A percentile compares a stretch with the other conserved stretches of the same genome.
phyloP scores from a whole-genome alignment of 2,888 invertebrate genomes.

The Agrotis puta region DNA sequence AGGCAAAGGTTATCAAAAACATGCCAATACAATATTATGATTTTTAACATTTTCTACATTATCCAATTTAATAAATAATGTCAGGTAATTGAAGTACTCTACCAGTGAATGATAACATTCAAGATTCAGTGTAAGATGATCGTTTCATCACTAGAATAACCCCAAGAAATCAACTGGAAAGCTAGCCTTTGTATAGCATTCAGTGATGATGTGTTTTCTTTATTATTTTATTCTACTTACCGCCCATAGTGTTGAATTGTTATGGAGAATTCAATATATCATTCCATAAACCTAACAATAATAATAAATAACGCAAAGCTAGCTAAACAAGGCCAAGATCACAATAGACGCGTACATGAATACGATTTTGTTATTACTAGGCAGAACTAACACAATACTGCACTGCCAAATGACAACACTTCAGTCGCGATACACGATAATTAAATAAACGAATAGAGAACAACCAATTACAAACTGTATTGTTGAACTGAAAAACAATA shows the following conservation, averaged over 20 bases:
- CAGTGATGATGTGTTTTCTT: slow-evolving; percentile 60
- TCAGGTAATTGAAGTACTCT: slow-evolving; percentile 17
- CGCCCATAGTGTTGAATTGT: slow-evolving; percentile 79
- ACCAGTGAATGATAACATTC: slow-evolving; percentile 31
- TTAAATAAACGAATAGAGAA: slow-evolving; percentile 83
- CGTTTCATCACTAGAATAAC: slow-evolving; percentile 30
- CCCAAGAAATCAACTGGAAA: slow-evolving; percentile 52
- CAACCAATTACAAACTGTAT: slow-evolving; percentile 79
- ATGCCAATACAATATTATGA: slow-evolving; percentile 12
- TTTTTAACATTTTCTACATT: slow-evolving; percentile 17
- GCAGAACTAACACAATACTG: slow-evolving; percentile 65
- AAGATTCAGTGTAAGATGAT: slow-evolving; percentile 39
- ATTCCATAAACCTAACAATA: slow-evolving; percentile 72
- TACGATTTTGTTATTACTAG: slow-evolving; percentile 62
- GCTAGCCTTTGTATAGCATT: slow-evolving; percentile 61
- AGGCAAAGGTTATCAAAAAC: slow-evolving; percentile 19
- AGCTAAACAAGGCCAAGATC: slow-evolving; percentile 82
- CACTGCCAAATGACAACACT: slow-evolving; percentile 75
- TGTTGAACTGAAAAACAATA: slow-evolving; percentile 82
- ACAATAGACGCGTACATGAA: slow-evolving; percentile 68
- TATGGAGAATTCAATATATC: slow-evolving; percentile 77
- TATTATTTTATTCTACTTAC: slow-evolving; percentile 77
- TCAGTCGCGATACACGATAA: slow-evolving; percentile 77
- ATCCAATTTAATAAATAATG: slow-evolving; percentile 5
- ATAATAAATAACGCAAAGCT: slow-evolving; percentile 75